A percentile compares a stretch with the other conserved stretches of the same genome.
Evolutionary conservation across 2,113 vertebrate species (phyloP).

Genomic region (Onychostoma macrolepis): DNA sequence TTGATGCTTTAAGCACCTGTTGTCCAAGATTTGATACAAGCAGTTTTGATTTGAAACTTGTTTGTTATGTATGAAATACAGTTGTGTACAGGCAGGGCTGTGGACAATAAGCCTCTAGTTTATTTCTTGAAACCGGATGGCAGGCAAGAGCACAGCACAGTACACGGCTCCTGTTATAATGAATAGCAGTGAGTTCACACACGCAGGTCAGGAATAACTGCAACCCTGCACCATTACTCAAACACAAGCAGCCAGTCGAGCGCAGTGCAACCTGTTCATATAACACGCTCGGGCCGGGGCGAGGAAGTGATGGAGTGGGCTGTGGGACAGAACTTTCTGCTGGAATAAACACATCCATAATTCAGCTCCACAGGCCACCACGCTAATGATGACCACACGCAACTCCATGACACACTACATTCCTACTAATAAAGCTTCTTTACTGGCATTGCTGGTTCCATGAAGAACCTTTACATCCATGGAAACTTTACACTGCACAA

Average conservation of each 20-base stretch:
- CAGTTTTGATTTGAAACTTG: no score
- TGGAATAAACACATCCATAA: conserved; percentile 31
- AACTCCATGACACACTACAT: background rate
- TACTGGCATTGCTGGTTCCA: background rate
- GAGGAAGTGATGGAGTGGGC: background rate
- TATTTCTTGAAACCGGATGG: background rate
- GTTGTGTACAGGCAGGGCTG: no score
- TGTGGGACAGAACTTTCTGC: background rate
- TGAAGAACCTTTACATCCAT: background rate
- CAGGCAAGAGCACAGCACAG: background rate
- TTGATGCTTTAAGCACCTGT: no score
- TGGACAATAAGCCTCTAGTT: background rate
- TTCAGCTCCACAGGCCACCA: background rate
- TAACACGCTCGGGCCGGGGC: background rate
- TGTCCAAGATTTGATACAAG: no score
- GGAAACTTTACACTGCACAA: background rate
- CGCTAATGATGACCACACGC: background rate
- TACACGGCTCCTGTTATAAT: background rate
- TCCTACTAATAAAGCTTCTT: background rate
- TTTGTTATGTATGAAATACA: no score
- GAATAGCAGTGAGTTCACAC: background rate
- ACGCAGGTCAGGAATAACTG: background rate
- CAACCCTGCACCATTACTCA: background rate
- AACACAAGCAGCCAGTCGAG: background rate
- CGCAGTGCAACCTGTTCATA: background rate